Percentiles rank a stretch among this genome's conserved stretches.
These are phyloP conservation scores for Cebuella pygmaea DNA, from an alignment of 2,797 vertebrate genomes.

Conservation along the genomic window DNA sequence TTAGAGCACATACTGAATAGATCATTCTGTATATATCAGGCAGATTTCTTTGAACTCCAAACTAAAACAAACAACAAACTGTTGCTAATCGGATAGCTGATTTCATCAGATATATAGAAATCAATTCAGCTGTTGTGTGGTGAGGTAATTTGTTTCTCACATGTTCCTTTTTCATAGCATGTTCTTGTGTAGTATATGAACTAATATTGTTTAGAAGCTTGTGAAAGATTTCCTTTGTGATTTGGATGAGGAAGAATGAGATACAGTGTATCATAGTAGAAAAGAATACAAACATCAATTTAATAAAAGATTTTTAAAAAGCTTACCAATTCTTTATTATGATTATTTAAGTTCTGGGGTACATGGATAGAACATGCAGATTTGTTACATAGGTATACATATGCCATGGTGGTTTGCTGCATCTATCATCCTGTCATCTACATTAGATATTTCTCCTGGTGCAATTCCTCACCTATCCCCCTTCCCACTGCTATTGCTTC, in stretches of 20 bases:
- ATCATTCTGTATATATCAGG: background rate
- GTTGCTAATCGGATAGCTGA: background rate
- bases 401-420: too few relatives aligned
- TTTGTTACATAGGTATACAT: too few relatives aligned
- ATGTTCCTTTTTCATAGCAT: background rate
- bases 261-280: background rate
- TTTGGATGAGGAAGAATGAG: conserved; percentile 26
- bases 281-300: background rate
- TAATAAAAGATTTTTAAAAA: conserved; percentile 25
- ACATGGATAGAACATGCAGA: too few relatives aligned
- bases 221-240: background rate
- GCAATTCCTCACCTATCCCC: too few relatives aligned
- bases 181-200: background rate
- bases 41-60: background rate
- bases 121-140: background rate
- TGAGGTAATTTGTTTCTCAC: background rate
- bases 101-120: conserved; percentile 19
- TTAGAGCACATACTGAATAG: background rate
- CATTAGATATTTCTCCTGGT: too few relatives aligned
- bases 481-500: too few relatives aligned
- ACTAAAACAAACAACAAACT: background rate
- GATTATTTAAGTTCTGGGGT: too few relatives aligned
- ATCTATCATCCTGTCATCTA: too few relatives aligned
- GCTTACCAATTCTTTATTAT: background rate
- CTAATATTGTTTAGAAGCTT: background rate